Conservation (phyloP, 2,113 vertebrate species). For the Proteles cristata region DNA sequence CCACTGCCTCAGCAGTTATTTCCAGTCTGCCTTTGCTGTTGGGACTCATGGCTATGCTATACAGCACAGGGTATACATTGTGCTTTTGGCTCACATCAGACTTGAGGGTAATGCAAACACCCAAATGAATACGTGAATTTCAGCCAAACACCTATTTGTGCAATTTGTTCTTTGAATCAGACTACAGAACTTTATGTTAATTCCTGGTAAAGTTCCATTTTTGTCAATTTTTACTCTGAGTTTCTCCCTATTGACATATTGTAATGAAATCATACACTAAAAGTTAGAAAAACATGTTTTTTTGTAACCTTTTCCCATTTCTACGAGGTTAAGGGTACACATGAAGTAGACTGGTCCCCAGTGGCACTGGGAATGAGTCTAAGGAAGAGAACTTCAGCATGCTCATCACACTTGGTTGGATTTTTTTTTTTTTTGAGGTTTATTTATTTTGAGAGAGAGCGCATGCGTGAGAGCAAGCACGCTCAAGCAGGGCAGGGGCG, state of each 20-base stretch:
- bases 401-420: neutral
- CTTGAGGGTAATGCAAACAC: neutral
- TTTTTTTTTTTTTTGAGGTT: no score
- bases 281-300: neutral
- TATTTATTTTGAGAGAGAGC: no score
- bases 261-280: neutral
- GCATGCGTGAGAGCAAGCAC: no score
- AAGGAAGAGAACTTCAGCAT: neutral
- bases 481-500: no score
- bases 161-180: conserved; percentile 36
- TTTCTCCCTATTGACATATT: conserved; percentile 19
- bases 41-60: neutral
- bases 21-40: neutral
- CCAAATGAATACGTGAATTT: neutral
- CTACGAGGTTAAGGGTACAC: neutral
- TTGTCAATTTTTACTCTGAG: conserved; percentile 2
- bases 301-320: neutral
- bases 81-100: neutral
- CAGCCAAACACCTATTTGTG: conserved; percentile 8
- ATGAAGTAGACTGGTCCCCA: neutral
- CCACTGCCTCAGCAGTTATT: neutral
- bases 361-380: neutral
- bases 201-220: conserved; percentile 29
- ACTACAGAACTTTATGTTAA: neutral
- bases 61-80: neutral